phyloP scores from a whole-genome alignment of 2,888 invertebrate species.

The Lycocerus yunnanus region DNA sequence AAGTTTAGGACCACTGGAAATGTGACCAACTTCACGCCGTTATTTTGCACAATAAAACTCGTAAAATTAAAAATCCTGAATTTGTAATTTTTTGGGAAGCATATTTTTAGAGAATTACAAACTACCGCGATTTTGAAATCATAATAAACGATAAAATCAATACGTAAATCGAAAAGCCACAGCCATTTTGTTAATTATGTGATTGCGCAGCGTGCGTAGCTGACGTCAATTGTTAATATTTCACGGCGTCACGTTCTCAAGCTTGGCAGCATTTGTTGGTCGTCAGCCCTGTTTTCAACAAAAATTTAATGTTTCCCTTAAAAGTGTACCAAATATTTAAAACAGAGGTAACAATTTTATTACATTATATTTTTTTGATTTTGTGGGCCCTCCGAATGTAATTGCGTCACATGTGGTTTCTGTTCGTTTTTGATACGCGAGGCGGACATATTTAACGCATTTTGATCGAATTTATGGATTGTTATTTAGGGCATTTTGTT shows the following conservation, averaged over 20 bases:
- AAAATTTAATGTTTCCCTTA: conserved; percentile 57
- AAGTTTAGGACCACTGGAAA: neutral
- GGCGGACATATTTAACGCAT: conserved; percentile 36
- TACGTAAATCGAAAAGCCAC: neutral
- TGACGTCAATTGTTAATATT: conserved; percentile 6
- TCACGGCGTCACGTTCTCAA: conserved; percentile 36
- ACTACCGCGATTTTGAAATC: neutral
- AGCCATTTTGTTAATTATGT: conserved; percentile 23
- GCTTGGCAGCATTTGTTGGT: conserved; percentile 56
- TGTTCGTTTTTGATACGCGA: neutral
- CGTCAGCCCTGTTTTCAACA: conserved; percentile 55
- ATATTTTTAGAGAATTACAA: neutral
- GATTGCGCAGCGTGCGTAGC: conserved; percentile 9
- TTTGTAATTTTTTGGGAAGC: neutral
- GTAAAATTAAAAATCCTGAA: neutral
- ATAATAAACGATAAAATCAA: neutral
- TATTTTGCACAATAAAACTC: neutral
- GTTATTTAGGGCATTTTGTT: conserved; percentile 30
- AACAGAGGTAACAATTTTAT: conserved; percentile 48
- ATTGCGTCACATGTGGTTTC: neutral
- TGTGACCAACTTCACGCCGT: neutral
- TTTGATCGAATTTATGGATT: conserved; percentile 32
- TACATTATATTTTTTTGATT: neutral
- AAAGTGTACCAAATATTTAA: conserved; percentile 37
- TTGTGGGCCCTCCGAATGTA: conserved; percentile 44